Evolutionary conservation across 2,113 vertebrate genomes (phyloP).

Genomic region (Crocuta crocuta): DNA sequence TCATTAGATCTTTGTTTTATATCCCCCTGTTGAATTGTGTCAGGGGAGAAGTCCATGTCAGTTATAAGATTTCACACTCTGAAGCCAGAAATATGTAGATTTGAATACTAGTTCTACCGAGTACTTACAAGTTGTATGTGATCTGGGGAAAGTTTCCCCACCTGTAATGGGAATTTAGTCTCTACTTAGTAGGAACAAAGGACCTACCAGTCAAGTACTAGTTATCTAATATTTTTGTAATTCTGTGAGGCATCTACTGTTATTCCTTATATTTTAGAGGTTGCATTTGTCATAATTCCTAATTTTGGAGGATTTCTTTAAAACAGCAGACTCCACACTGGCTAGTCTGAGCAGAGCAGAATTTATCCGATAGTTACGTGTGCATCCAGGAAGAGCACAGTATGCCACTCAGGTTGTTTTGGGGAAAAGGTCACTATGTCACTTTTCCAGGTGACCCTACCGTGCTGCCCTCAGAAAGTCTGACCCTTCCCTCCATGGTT

Average conservation of each 20-base stretch:
- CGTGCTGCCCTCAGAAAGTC: background rate
- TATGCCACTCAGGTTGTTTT: background rate
- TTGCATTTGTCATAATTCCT: background rate
- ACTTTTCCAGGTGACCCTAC: background rate
- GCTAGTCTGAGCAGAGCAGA: conserved; percentile 23
- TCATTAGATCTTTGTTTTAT: background rate
- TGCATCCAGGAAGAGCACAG: background rate
- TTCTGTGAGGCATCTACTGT: background rate
- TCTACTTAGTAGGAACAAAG: background rate
- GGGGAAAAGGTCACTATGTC: background rate
- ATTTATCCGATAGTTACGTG: background rate
- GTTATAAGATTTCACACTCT: background rate
- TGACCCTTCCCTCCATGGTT: background rate
- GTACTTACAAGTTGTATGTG: background rate
- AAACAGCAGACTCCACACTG: background rate
- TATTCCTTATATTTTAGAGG: background rate
- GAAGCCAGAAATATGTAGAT: background rate
- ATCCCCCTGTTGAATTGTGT: background rate
- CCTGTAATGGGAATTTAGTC: background rate
- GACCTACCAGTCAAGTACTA: background rate
- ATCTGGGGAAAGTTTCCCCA: background rate
- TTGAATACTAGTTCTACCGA: background rate
- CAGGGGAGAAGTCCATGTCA: background rate
- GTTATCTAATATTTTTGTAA: background rate
- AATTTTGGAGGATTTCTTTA: background rate